Evolutionary conservation across 92 coral and sea anemone genomes (phyloP), one percentile per base, ranked within the genome.

Genomic region (Ricordea florida): DNA sequence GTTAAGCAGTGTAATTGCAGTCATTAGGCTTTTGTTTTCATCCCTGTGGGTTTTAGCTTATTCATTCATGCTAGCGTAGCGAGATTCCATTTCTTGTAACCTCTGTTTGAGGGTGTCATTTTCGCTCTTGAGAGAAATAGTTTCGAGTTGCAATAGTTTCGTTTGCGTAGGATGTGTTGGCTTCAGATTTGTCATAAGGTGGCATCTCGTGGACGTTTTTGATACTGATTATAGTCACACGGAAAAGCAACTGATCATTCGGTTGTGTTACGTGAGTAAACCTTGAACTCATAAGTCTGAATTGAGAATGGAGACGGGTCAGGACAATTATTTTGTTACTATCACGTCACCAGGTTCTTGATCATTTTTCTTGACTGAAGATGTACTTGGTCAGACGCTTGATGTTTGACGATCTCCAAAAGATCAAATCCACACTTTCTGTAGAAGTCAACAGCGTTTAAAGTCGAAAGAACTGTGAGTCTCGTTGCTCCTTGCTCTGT

Each of bases 391-490:
- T 65, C 70, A 62, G 53, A 62, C 52, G 42, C 52, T 6, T 28
- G 36, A 62, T 62, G 70, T 40, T 62, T 27, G 53, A 62, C 70
- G 25, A 41, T 23, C 70, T 62, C 70, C 11, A 62, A 41, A 62
- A 36, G 24, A 62, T 40, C 53, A 67, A 67, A 67, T 2, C 74
- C 61, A 46, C 74, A 28, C 57, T 50, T 47, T 50, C 46, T 27
- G 41, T 48, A 47, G 61, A 67, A 48, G 22, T 67, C 74, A 3
- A 47, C 60, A 14, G 74, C 74, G 15, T 67, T 67, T 17, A 67
- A 46, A 1, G 74, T 45, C 45, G 61, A 47, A 46, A 25, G 49
- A 32, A 67, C 74, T 48, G 74, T 67, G 37, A 67, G 11, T 17
- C 0, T 47, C 15, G 9, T 67, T 33, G 74, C 74, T 10, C 74